phyloP scores from a whole-genome alignment of 2,113 vertebrate species.

The Hippolais icterina region DNA sequence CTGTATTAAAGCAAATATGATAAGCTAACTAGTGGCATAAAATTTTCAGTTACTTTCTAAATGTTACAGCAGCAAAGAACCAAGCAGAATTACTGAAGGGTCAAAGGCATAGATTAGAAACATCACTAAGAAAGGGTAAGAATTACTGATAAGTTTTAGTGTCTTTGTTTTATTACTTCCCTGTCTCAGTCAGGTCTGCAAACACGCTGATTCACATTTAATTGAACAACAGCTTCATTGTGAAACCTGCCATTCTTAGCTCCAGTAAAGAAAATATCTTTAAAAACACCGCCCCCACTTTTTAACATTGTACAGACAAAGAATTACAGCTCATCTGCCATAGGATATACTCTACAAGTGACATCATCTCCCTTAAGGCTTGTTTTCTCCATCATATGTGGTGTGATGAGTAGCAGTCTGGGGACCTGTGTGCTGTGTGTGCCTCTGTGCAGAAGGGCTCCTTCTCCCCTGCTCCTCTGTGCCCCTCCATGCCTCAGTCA shows the following conservation, averaged over 20 bases:
- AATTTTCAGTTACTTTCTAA: slow-evolving; percentile 22
- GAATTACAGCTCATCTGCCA: slow-evolving; percentile 23
- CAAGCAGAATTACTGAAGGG: neutral
- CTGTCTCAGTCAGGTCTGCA: slow-evolving; percentile 24
- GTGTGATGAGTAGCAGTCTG: neutral
- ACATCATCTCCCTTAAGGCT: neutral
- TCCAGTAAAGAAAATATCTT: slow-evolving; percentile 27
- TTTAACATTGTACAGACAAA: slow-evolving; percentile 3
- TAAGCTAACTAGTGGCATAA: neutral
- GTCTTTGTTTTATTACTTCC: slow-evolving; percentile 31
- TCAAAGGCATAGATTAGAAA: neutral
- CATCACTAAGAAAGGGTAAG: neutral
- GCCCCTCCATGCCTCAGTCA: neutral
- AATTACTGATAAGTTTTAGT: slow-evolving; percentile 16
- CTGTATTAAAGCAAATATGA: neutral
- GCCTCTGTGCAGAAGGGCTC: neutral
- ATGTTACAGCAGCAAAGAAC: neutral
- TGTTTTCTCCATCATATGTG: rapidly evolving
- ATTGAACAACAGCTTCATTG: slow-evolving; percentile 55
- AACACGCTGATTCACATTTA: neutral
- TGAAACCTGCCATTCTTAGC: slow-evolving; percentile 49
- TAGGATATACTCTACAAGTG: neutral
- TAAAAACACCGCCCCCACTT: slow-evolving; percentile 1
- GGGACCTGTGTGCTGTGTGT: neutral
- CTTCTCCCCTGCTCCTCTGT: rapidly evolving